Conservation (phyloP, 1,140 invertebrate genomes). For the Neocloeon triangulifer region DNA sequence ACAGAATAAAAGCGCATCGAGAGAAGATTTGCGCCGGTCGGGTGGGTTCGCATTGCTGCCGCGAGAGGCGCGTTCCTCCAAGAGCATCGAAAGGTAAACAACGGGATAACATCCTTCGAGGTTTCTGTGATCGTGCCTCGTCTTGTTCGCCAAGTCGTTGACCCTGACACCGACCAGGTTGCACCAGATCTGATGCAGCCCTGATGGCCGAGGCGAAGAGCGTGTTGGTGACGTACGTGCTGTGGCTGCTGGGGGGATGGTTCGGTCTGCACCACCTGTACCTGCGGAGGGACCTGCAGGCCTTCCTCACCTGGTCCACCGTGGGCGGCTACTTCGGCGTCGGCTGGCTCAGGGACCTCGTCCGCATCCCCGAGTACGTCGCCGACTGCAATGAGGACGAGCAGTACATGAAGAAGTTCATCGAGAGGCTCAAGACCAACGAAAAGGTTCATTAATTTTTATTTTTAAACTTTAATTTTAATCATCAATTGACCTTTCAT, state of each 20-base stretch:
- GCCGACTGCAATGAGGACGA: constrained; percentile 63
- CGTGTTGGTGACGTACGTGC: constrained; percentile 45
- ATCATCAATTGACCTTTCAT: background rate
- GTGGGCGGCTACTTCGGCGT: constrained; percentile 65
- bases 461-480: too few species aligned
- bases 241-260: constrained; percentile 70
- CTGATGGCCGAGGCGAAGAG: constrained; percentile 42
- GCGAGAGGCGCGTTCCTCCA: too few species aligned
- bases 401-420: constrained; percentile 38
- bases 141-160: too few species aligned
- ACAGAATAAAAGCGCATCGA: too few species aligned
- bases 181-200: too few species aligned
- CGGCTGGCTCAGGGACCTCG: constrained; percentile 71
- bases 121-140: too few species aligned
- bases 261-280: constrained; percentile 84
- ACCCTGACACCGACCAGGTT: too few species aligned
- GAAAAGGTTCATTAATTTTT: constrained; percentile 29
- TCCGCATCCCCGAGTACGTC: constrained; percentile 68
- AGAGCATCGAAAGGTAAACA: too few species aligned
- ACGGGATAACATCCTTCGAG: too few species aligned
- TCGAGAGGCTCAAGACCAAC: constrained; percentile 31
- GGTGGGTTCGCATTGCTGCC: too few species aligned
- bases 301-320: constrained; percentile 67
- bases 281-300: constrained; percentile 67
- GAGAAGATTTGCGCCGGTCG: too few species aligned